Percentiles rank a stretch among this genome's conserved stretches.
Conservation (phyloP, 2,797 vertebrate genomes). For the Siniperca scherzeri region DNA sequence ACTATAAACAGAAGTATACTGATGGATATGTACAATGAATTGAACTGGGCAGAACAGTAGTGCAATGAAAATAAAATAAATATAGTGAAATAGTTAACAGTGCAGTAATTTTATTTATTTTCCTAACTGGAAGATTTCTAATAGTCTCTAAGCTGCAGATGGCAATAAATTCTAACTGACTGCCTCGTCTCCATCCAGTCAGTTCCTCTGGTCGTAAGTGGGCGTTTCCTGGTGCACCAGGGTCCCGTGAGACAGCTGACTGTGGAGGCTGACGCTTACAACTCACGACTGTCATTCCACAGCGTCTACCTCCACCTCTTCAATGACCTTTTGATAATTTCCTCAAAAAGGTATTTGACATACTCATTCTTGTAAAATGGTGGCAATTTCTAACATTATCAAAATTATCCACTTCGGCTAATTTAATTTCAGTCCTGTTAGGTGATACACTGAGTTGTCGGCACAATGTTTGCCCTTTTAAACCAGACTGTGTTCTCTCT, state of each 20-base stretch:
- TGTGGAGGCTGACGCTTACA: conserved; percentile 38
- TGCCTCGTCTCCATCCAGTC: conserved; percentile 47
- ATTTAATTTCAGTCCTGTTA: not conserved
- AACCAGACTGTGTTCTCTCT: not conserved
- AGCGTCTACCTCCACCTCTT: conserved; percentile 87
- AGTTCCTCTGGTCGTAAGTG: conserved; percentile 83
- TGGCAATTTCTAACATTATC: not conserved
- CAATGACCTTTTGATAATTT: conserved; percentile 88
- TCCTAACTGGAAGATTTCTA: not conserved
- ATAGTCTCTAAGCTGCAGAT: not conserved
- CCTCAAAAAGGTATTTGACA: conserved; percentile 75
- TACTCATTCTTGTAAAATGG: not conserved
- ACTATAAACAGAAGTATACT: too few species aligned
- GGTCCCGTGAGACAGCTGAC: conserved; percentile 81
- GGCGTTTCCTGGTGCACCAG: conserved; percentile 82
- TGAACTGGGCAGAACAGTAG: too few species aligned
- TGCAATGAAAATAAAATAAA: too few species aligned
- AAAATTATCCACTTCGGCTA: not conserved
- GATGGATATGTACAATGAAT: too few species aligned
- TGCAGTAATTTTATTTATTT: too few species aligned
- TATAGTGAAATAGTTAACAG: too few species aligned
- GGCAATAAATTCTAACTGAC: not conserved
- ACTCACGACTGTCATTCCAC: conserved; percentile 60
- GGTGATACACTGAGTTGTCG: not conserved
- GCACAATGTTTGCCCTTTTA: not conserved